phyloP scores from a whole-genome alignment of 2,888 invertebrate genomes.

The Atrina japonica region DNA sequence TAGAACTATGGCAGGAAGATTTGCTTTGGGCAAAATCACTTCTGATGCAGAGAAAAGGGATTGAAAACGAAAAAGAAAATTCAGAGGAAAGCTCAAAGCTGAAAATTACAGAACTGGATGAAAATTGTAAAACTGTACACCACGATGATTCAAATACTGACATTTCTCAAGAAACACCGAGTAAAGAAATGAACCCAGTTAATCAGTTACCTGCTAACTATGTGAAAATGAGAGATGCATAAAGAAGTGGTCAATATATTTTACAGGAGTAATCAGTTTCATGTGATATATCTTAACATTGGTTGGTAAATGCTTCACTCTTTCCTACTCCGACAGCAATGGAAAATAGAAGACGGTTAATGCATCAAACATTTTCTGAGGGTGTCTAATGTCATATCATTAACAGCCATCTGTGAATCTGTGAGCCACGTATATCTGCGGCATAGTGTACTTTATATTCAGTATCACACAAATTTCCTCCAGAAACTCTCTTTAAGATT shows the following conservation, averaged over 20 bases:
- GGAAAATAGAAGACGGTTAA: too few species aligned
- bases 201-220: constrained; percentile 52
- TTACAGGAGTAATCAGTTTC: neutral
- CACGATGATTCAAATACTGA: neutral
- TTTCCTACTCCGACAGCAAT: too few species aligned
- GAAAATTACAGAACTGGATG: constrained; percentile 52
- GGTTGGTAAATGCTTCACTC: too few species aligned
- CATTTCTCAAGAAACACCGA: neutral
- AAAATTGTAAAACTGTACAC: neutral
- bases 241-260: constrained; percentile 4
- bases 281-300: too few species aligned
- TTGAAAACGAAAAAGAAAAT: constrained; percentile 49
- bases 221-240: constrained; percentile 62
- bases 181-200: constrained; percentile 7
- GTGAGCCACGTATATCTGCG: too few species aligned
- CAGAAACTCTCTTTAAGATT: too few species aligned
- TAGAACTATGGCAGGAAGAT: constrained; percentile 80
- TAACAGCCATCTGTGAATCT: too few species aligned
- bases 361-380: too few species aligned
- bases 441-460: too few species aligned
- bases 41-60: constrained; percentile 50
- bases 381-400: too few species aligned
- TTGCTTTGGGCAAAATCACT: constrained; percentile 71
- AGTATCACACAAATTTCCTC: too few species aligned
- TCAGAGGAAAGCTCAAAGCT: constrained; percentile 32